Conservation (phyloP, 2,888 invertebrate species). For the Oscheius sp. region DNA sequence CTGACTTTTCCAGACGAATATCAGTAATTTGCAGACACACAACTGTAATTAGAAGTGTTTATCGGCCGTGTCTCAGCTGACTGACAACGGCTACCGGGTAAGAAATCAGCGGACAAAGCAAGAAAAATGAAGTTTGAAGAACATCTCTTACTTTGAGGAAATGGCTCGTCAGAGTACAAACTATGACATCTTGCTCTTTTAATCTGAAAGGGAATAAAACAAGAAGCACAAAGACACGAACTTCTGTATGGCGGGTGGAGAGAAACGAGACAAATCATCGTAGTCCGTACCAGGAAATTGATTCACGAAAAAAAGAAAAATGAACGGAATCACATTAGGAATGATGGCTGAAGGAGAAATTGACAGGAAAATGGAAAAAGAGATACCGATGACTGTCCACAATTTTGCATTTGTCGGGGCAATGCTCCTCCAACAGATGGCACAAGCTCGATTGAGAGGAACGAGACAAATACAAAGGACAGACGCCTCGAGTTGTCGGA, state of each 20-base stretch:
- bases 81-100: conserved; percentile 35
- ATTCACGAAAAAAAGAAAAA: neutral
- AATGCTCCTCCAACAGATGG: conserved; percentile 25
- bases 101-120: conserved; percentile 30
- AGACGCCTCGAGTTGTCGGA: conserved; percentile 31
- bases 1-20: conserved; percentile 7
- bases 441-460: conserved; percentile 32
- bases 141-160: conserved; percentile 9
- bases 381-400: conserved; percentile 23
- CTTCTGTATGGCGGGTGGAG: neutral
- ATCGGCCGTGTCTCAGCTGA: too few species aligned
- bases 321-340: conserved; percentile 27
- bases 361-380: neutral
- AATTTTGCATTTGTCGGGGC: conserved; percentile 32
- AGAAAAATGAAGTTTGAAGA: conserved; percentile 23
- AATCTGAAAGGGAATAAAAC: neutral
- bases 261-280: conserved; percentile 2
- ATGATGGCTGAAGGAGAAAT: conserved; percentile 19
- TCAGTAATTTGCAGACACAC: conserved; percentile 19
- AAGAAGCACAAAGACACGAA: neutral
- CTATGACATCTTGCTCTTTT: conserved; percentile 1
- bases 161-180: conserved; percentile 25
- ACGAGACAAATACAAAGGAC: conserved; percentile 33
- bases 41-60: neutral
- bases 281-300: conserved; percentile 13